phyloP scores from a whole-genome alignment of 1,140 invertebrate species.

The Diabrotica undecimpunctata region DNA sequence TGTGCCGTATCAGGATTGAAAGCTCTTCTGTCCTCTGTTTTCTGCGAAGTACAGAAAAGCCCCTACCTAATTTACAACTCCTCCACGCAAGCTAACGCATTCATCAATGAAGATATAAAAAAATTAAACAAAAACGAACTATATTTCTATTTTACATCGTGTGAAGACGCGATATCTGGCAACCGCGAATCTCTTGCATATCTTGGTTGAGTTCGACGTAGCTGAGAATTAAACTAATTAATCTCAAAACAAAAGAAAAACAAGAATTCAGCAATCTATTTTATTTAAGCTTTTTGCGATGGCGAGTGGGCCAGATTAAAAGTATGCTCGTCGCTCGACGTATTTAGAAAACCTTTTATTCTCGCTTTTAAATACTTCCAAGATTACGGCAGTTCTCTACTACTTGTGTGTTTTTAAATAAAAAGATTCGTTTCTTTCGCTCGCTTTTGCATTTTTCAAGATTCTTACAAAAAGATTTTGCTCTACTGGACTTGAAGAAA shows the following conservation, averaged over 20 bases:
- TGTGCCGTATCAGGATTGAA: too few relatives aligned
- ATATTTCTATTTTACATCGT: too few relatives aligned
- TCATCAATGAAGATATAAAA: too few relatives aligned
- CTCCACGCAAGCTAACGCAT: too few relatives aligned
- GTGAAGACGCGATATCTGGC: constrained; percentile 18
- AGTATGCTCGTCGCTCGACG: background rate
- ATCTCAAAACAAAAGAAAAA: background rate
- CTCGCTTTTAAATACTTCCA: background rate
- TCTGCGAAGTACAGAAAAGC: too few relatives aligned
- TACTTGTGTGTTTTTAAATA: constrained; percentile 2
- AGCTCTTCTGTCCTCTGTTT: too few relatives aligned
- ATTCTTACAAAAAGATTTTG: too few relatives aligned
- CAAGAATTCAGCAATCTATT: constrained; percentile 2
- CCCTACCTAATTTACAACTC: too few relatives aligned
- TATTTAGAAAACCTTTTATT: background rate
- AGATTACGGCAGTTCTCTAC: background rate
- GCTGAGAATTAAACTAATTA: constrained; percentile 2
- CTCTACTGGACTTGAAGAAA: too few relatives aligned
- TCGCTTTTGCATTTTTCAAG: background rate
- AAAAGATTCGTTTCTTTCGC: background rate
- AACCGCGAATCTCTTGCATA: constrained; percentile 3
- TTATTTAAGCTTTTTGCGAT: constrained; percentile 2
- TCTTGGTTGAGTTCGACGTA: constrained; percentile 4
- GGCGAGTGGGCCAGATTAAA: background rate
- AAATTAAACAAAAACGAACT: too few relatives aligned